Base-by-base conservation (phyloP, 2,797 vertebrate genomes). In the Poecilia velifera region DNA sequence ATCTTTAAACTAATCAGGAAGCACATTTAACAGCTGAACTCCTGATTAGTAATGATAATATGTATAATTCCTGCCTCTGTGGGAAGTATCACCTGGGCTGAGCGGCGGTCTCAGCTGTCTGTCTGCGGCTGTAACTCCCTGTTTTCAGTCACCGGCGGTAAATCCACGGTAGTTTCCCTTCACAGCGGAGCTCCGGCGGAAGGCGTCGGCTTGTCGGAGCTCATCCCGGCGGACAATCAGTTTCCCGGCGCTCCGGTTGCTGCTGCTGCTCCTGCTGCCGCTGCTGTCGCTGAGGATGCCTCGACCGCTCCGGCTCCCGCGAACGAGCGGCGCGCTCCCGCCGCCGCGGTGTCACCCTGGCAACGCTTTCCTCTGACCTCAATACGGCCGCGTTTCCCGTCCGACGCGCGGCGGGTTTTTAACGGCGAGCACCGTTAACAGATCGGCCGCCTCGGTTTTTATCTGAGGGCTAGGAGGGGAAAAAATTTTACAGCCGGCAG, bases 281-380 rank as follows among this genome's bases (percentile, higher is more conserved):
- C 28, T 36, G 77, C 53, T 12, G 45, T 73, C 34, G 85, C 62
- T 39, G 59, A 62, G 31, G 59, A 62, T 62, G 59, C 85, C 78
- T 85, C 55, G 86, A 80, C 75, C 59, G 91, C 81, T 43, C 83
- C 76, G 28, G 82, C 87, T 41, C 18, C 87, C 87, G 73, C 78
- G 76, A 82, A 76, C 85, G 85, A 76, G 73, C 88, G 79, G 71
- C 78, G 16, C 78, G 74, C 45, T 73, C 88, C 86, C 91, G 87
- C 45, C 74, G 88, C 89, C 87, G 91, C 93, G 89, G 89, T 94
- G 90, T 94, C 91, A 92, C 92, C 93, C 70, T 93, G 93, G 94
- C 93, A 95, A 95, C 95, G 93, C 93, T 93, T 90, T 87, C 89
- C 86, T 87, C 90, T 94, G 92, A 94, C 94, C 93, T 94, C 92